phyloP scores from a whole-genome alignment of 1,140 invertebrate species.

The fruit fly (Drosophila melanogaster) region DNA sequence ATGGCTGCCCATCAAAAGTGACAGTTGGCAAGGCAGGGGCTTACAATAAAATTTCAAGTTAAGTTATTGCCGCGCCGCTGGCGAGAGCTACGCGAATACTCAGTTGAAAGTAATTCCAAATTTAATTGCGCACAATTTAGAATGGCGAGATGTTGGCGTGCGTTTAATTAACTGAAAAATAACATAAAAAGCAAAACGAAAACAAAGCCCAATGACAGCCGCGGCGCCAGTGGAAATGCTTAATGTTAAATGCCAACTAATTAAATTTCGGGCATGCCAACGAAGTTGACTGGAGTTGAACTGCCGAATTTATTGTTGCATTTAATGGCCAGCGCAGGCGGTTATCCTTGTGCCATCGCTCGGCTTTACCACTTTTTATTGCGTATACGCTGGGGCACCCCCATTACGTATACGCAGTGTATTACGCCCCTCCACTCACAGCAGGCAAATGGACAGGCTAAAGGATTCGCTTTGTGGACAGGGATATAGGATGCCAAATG shows the following conservation, averaged over 20 bases:
- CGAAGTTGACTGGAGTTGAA: conserved; percentile 31
- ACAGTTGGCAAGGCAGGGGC: conserved; percentile 70
- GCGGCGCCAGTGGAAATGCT: conserved; percentile 62
- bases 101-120: conserved; percentile 77
- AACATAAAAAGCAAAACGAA: conserved; percentile 57
- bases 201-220: conserved; percentile 42
- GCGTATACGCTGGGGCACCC: conserved; percentile 54
- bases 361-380: conserved; percentile 60
- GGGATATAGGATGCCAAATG: conserved; percentile 43
- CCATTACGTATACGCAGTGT: conserved; percentile 70
- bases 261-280: conserved; percentile 76
- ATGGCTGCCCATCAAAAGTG: conserved; percentile 67
- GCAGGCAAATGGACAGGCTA: conserved; percentile 46
- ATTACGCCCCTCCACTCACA: conserved; percentile 31
- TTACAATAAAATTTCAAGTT: conserved; percentile 78
- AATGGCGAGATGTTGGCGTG: conserved; percentile 78
- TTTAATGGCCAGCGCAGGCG: conserved; percentile 72
- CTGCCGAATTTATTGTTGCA: conserved; percentile 74
- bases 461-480: conserved; percentile 11
- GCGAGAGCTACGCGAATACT: conserved; percentile 51
- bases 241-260: conserved; percentile 81
- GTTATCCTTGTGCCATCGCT: conserved; percentile 41
- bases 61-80: conserved; percentile 71
- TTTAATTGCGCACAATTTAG: conserved; percentile 82
- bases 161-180: conserved; percentile 81